Percentiles rank a stretch among this genome's conserved stretches.
Conservation (phyloP, 2,797 vertebrate genomes). For the Acipenser oxyrinchus region DNA sequence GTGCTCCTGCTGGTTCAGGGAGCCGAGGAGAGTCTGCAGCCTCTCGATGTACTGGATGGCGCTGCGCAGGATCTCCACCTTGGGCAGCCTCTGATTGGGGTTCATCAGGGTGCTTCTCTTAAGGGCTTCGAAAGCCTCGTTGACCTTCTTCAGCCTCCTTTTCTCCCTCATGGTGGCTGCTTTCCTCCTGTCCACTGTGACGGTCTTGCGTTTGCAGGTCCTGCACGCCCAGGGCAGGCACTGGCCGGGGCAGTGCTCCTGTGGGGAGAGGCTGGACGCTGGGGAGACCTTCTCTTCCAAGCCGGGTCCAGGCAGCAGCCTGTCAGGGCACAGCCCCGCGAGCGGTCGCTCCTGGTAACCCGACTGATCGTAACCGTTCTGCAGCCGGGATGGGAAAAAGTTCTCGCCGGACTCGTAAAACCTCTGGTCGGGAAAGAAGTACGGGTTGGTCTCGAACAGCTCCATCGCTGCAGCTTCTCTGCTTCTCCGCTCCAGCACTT, state of each 20-base stretch:
- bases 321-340: constrained; percentile 67
- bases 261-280: constrained; percentile 53
- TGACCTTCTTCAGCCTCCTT: constrained; percentile 90
- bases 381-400: constrained; percentile 79
- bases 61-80: constrained; percentile 94
- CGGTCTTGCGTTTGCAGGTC: constrained; percentile 87
- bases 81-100: constrained; percentile 95
- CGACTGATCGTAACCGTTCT: constrained; percentile 66
- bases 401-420: constrained; percentile 88
- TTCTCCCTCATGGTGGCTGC: constrained; percentile 92
- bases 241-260: constrained; percentile 85
- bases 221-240: constrained; percentile 96
- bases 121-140: constrained; percentile 92
- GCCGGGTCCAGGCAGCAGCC: constrained; percentile 44
- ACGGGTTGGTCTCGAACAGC: constrained; percentile 96
- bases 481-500: background rate
- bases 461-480: constrained; percentile 61
- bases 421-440: constrained; percentile 90
- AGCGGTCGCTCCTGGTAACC: constrained; percentile 74
- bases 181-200: constrained; percentile 84
- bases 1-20: constrained; percentile 89
- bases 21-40: constrained; percentile 89
- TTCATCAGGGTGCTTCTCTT: constrained; percentile 94
- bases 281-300: constrained; percentile 79
- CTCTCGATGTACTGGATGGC: constrained; percentile 97